Evolutionary conservation across 1,140 invertebrate species (phyloP), one percentile per base, ranked within the genome.

Genomic region (Caenorhabditis latens): DNA sequence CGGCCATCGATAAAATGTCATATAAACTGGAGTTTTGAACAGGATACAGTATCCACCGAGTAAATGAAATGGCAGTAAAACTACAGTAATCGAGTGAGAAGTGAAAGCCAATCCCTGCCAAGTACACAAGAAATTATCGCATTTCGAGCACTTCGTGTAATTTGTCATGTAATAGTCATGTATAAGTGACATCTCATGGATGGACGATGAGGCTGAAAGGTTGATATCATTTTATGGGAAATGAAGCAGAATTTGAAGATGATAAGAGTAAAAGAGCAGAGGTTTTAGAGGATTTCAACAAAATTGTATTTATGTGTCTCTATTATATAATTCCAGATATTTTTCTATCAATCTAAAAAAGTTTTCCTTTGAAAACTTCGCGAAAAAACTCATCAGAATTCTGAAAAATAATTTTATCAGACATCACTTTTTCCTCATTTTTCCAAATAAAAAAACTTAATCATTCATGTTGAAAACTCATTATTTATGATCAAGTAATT

Each of bases 1-100:
- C 46, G 65, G 65, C 65, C 65, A 71, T 71, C 65, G 65, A 71
- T 71, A 71, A 71, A 43, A 46, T 43, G 65, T 71, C 65, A 71
- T 71, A 71, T 71, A 71, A 71, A 71, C 65, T 4, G 65, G 65
- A 8, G 65, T 71, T 42, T 71, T 71, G 16, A 43, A 43, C 16
- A 71, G 65, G 46, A 71, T 71, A 71, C 65, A 71, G 65, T 71
- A 71, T 16, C 65, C 65, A 43, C 65, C 65, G 9, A 71, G 19
- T 46, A 71, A 16, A 71, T 71, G 65, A 71, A 71, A 71, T 43
- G 65, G 65, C 4, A 71, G 14, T 5, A 71, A 6, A 46, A 71
- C 40, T 71, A 43, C 65, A 16, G 65, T 71, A 71, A 71, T 71
- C 40, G 65, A 71, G 16, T 71, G 65, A n/a, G 65, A 71, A 4